Percentiles rank a stretch among this genome's conserved stretches.
phyloP scores from a whole-genome alignment of 2,888 invertebrate genomes.

The Hirudinaria manillensis region DNA sequence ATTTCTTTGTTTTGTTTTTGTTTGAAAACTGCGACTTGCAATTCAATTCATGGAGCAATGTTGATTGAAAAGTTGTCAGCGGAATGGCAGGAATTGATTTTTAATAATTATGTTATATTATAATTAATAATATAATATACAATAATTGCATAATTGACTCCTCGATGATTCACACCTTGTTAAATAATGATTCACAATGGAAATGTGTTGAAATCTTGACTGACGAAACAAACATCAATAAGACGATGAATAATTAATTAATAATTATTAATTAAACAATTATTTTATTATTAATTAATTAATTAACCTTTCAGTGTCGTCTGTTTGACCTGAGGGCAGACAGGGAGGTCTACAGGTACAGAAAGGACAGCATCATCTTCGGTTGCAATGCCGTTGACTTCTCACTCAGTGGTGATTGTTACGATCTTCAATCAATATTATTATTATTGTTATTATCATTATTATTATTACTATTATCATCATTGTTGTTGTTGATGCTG shows the following conservation, averaged over 20 bases:
- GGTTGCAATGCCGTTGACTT: constrained; percentile 96
- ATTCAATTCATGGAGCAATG: too few relatives aligned
- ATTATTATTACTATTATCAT: not conserved
- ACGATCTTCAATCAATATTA: not conserved
- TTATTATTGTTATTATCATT: not conserved
- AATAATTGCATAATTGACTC: too few relatives aligned
- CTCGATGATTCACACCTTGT: too few relatives aligned
- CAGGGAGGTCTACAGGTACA: constrained; percentile 89
- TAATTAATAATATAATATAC: too few relatives aligned
- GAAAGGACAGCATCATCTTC: constrained; percentile 93
- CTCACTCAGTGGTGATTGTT: constrained; percentile 74
- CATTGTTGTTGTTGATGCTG: not conserved
- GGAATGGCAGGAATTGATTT: not conserved
- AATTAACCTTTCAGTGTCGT: constrained; percentile 63
- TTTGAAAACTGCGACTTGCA: not conserved
- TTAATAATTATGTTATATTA: not conserved
- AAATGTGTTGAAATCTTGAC: too few relatives aligned
- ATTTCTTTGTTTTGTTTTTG: not conserved
- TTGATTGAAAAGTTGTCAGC: not conserved
- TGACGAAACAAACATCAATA: too few relatives aligned
- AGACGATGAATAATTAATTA: too few relatives aligned
- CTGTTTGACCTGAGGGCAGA: constrained; percentile 95
- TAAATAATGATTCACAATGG: too few relatives aligned
- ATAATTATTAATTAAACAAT: not conserved
- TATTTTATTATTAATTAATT: not conserved